Conservation (phyloP, 2,113 vertebrate species). For the Tyto alba region DNA sequence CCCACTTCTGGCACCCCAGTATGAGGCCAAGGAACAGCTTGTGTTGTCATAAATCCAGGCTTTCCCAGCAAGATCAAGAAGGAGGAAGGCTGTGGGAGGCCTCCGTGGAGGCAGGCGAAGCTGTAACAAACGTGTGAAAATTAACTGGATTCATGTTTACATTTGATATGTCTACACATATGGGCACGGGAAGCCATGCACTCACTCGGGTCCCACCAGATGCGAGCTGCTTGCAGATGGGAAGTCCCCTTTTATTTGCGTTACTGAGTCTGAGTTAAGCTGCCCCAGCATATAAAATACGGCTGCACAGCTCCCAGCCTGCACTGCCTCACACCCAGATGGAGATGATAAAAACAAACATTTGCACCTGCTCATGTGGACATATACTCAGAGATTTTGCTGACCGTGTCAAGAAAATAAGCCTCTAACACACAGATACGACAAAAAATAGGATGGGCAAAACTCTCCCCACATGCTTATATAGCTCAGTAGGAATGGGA, state of each 20-base stretch:
- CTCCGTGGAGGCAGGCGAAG: background rate
- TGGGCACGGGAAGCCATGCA: background rate
- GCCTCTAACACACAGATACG: background rate
- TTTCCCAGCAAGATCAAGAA: constrained; percentile 26
- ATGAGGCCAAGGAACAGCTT: background rate
- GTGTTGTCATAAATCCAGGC: background rate
- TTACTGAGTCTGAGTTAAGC: fast-evolving
- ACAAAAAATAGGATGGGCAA: background rate
- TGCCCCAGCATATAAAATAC: background rate
- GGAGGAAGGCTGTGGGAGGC: background rate
- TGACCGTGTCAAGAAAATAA: background rate
- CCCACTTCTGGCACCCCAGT: background rate
- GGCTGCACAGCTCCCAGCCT: background rate
- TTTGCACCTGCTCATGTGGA: background rate
- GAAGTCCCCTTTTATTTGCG: background rate
- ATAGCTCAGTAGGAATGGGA: background rate
- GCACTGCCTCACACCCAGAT: background rate
- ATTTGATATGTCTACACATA: background rate
- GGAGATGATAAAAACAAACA: background rate
- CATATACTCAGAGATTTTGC: background rate
- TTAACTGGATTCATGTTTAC: background rate
- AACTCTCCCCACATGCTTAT: background rate
- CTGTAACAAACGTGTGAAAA: background rate
- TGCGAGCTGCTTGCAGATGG: background rate
- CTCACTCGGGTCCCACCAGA: background rate